phyloP scores from a whole-genome alignment of 2,888 invertebrate genomes.

The Drosophila peninsularis region DNA sequence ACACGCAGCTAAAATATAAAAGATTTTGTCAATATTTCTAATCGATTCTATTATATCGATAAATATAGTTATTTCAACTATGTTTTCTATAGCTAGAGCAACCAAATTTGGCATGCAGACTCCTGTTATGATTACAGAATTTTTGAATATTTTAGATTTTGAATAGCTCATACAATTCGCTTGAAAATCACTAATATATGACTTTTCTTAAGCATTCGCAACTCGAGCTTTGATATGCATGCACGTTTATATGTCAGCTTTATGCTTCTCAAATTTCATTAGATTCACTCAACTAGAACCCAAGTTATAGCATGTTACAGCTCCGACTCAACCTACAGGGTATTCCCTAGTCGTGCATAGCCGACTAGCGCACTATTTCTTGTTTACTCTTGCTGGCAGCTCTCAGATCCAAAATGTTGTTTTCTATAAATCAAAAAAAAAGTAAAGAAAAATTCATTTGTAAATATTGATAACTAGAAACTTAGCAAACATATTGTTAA shows the following conservation, averaged over 20 bases:
- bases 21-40: background rate
- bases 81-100: background rate
- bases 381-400: conserved; percentile 11
- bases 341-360: background rate
- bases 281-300: background rate
- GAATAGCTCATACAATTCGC: background rate
- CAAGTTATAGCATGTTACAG: background rate
- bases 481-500: conserved; percentile 72
- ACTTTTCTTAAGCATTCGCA: no score
- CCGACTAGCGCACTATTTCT: background rate
- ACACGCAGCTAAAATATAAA: background rate
- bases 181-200: background rate
- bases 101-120: background rate
- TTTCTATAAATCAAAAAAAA: conserved; percentile 43
- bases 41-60: background rate
- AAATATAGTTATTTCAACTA: background rate
- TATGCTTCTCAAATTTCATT: background rate
- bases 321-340: background rate
- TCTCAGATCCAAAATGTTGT: conserved; percentile 61
- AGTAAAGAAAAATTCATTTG: conserved; percentile 60
- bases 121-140: background rate
- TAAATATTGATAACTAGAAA: conserved; percentile 71
- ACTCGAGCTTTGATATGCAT: background rate
- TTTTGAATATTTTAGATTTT: background rate
- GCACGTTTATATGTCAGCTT: background rate